Evolutionary conservation across 2,113 vertebrate genomes (phyloP).

Genomic region (Alaudala cheleensis): DNA sequence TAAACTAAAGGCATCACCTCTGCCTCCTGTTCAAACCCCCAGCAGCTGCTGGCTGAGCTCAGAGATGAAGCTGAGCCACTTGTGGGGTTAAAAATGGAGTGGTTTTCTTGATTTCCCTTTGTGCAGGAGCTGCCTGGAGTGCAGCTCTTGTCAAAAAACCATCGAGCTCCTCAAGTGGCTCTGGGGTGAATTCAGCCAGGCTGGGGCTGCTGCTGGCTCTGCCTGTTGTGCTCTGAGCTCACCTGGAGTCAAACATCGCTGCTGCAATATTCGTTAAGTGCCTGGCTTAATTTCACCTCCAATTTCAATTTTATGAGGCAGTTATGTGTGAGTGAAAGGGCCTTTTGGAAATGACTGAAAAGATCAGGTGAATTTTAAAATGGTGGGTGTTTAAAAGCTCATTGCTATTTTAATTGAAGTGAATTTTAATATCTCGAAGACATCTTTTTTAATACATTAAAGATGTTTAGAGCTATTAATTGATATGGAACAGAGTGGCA

Average conservation of each 20-base stretch:
- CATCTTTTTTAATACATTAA: slow-evolving; percentile 60
- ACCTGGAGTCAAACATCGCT: neutral
- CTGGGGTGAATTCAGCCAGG: neutral
- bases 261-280: neutral
- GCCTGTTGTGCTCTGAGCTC: neutral
- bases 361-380: slow-evolving; percentile 57
- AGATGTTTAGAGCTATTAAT: slow-evolving; percentile 70
- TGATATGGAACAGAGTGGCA: slow-evolving; percentile 67
- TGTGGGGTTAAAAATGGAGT: rapidly evolving
- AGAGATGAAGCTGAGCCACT: neutral
- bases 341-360: slow-evolving; percentile 32
- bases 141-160: neutral
- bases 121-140: neutral
- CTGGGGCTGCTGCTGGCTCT: neutral
- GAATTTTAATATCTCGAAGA: slow-evolving; percentile 56
- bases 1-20: too few relatives aligned
- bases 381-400: slow-evolving; percentile 24
- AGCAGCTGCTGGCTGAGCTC: neutral
- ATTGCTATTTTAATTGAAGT: slow-evolving; percentile 60
- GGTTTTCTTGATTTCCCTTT: neutral
- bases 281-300: neutral
- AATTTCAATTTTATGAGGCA: slow-evolving; percentile 42
- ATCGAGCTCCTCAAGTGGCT: neutral
- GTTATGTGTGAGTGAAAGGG: slow-evolving; percentile 33
- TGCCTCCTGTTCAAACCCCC: too few relatives aligned